phyloP scores from a whole-genome alignment of 2,797 vertebrate species.

The Limnodromus scolopaceus region DNA sequence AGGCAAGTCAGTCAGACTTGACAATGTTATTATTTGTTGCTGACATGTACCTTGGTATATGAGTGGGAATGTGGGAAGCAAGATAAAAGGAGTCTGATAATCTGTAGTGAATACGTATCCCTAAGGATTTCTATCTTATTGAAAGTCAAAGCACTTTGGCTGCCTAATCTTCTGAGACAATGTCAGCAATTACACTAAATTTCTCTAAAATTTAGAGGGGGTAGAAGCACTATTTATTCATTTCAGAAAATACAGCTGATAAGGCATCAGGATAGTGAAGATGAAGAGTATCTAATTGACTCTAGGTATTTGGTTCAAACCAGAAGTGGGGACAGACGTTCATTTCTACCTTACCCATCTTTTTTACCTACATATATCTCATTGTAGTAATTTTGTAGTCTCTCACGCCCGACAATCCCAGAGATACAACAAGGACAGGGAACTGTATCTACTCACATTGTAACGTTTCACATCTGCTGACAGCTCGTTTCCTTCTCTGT shows the following conservation, averaged over 20 bases:
- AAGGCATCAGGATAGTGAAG: not conserved
- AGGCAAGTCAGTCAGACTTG: not conserved
- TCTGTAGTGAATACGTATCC: not conserved
- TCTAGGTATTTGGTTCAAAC: not conserved
- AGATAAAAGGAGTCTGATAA: not conserved
- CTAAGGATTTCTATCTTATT: not conserved
- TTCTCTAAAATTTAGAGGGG: not conserved
- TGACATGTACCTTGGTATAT: not conserved
- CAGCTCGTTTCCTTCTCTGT: slow-evolving; percentile 9
- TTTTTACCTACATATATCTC: not conserved
- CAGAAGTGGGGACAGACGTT: not conserved
- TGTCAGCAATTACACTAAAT: not conserved
- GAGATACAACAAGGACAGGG: not conserved
- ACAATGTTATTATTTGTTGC: not conserved
- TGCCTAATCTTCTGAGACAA: not conserved
- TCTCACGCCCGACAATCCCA: not conserved
- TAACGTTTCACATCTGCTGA: slow-evolving; percentile 26
- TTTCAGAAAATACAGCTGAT: not conserved
- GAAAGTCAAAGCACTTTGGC: not conserved
- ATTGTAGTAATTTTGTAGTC: not conserved
- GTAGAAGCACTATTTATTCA: not conserved
- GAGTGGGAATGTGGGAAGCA: not conserved
- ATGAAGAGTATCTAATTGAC: not conserved
- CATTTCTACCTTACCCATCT: not conserved
- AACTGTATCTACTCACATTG: not conserved